phyloP scores from a whole-genome alignment of 2,797 vertebrate species.

The Chromis chromis region DNA sequence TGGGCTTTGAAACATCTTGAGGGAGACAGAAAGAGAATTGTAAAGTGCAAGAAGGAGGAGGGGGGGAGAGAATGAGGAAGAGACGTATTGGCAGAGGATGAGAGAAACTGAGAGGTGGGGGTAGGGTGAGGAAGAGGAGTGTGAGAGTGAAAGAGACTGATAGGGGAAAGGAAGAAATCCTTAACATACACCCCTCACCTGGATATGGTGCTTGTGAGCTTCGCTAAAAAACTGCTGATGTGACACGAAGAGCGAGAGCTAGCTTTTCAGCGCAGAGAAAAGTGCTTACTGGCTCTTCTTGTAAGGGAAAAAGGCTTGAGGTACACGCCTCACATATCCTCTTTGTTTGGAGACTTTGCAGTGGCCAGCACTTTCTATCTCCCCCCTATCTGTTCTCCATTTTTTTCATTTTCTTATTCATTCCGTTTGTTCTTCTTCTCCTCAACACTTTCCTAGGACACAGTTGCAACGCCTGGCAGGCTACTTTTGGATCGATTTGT shows the following conservation, averaged over 20 bases:
- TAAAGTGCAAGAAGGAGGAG: slow-evolving; percentile 68
- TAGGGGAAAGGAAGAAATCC: slow-evolving; percentile 79
- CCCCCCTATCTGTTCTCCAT: slow-evolving; percentile 79
- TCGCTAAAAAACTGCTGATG: slow-evolving; percentile 87
- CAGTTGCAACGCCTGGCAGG: slow-evolving; percentile 72
- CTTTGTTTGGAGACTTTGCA: slow-evolving; percentile 89
- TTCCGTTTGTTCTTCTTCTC: slow-evolving; percentile 80
- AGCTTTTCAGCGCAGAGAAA: slow-evolving; percentile 85
- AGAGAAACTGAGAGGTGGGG: slow-evolving; percentile 63
- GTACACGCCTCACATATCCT: slow-evolving; percentile 85
- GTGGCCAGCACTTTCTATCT: slow-evolving; percentile 86
- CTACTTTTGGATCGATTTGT: slow-evolving; percentile 81
- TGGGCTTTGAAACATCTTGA: slow-evolving; percentile 73
- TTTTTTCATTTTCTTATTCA: slow-evolving; percentile 80
- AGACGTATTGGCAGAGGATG: slow-evolving; percentile 76
- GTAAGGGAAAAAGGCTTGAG: slow-evolving; percentile 85
- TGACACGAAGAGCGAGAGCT: slow-evolving; percentile 79
- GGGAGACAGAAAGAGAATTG: slow-evolving; percentile 77
- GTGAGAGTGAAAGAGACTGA: slow-evolving; percentile 77
- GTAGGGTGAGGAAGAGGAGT: slow-evolving; percentile 59
- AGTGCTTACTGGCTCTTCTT: slow-evolving; percentile 88
- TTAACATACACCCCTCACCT: slow-evolving; percentile 83
- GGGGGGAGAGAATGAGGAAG: slow-evolving; percentile 43
- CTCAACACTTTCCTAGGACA: slow-evolving; percentile 75
- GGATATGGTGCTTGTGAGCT: slow-evolving; percentile 81